Percentiles rank a stretch among this genome's conserved stretches.
Evolutionary conservation across 2,888 invertebrate species (phyloP).

Genomic region (Sisyra nigra): DNA sequence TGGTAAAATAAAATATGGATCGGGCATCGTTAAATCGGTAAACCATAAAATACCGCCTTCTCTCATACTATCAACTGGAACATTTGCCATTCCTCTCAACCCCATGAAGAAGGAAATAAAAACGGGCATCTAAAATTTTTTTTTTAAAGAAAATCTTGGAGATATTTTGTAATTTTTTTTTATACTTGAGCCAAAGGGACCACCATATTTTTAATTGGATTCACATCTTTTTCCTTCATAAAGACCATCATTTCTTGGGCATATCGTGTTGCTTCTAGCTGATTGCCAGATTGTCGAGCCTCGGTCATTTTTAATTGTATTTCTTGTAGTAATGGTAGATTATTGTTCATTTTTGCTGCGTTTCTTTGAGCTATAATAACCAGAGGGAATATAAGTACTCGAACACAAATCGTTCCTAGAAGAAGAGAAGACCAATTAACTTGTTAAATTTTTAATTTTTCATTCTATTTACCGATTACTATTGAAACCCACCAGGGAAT

Average conservation of each 20-base stretch:
- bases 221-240: conserved; percentile 68
- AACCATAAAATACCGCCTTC: conserved; percentile 89
- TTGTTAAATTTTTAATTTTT: no score
- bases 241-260: conserved; percentile 64
- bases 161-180: conserved; percentile 5
- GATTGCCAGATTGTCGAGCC: conserved; percentile 71
- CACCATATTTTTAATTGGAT: conserved; percentile 62
- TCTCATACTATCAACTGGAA: conserved; percentile 80
- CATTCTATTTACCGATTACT: conserved; percentile 36
- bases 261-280: conserved; percentile 56
- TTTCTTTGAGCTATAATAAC: conserved; percentile 70
- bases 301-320: conserved; percentile 75
- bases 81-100: conserved; percentile 71
- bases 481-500: conserved; percentile 93
- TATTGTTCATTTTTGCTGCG: conserved; percentile 64
- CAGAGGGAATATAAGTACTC: conserved; percentile 67
- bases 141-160: not conserved
- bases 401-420: conserved; percentile 58
- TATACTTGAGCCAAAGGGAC: conserved; percentile 66
- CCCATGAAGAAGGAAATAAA: conserved; percentile 88
- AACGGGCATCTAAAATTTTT: conserved; percentile 46
- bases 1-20: conserved; percentile 80
- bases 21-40: conserved; percentile 74
- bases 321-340: conserved; percentile 70
- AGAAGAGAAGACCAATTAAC: not conserved